A percentile compares a stretch with the other conserved stretches of the same genome.
Evolutionary conservation across 2,113 vertebrate genomes (phyloP).

Genomic region (Notarius quadriscutis): DNA sequence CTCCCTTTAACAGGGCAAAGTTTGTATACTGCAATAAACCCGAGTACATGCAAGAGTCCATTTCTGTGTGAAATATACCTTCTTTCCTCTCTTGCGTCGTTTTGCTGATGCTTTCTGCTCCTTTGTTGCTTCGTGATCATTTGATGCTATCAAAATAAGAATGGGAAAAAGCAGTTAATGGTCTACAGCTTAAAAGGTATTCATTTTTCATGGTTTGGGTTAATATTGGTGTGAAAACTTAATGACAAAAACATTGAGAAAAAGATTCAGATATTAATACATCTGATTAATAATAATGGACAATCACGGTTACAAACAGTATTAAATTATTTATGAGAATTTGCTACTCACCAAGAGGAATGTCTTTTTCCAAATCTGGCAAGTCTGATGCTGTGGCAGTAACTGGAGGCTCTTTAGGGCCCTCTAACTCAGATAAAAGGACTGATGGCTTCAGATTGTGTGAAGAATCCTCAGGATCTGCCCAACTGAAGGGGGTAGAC

Average conservation of each 20-base stretch:
- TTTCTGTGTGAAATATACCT: slow-evolving; percentile 36
- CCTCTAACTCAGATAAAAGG: slow-evolving; percentile 57
- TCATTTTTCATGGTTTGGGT: not conserved
- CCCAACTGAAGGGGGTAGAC: slow-evolving; percentile 78
- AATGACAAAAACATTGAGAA: not conserved
- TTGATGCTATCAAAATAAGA: slow-evolving; percentile 50
- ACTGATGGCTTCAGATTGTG: slow-evolving; percentile 72
- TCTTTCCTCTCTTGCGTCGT: slow-evolving; percentile 37
- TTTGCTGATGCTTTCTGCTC: slow-evolving; percentile 46
- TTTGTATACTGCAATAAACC: not conserved
- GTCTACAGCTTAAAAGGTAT: not conserved
- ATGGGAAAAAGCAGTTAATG: not conserved
- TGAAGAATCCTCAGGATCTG: slow-evolving; percentile 67
- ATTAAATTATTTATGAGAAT: not conserved
- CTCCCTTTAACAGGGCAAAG: not conserved
- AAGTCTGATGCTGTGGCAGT: slow-evolving; percentile 70
- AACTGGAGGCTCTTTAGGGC: slow-evolving; percentile 70
- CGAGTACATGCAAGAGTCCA: not conserved
- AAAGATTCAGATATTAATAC: not conserved
- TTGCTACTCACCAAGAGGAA: slow-evolving; percentile 79
- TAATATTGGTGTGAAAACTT: not conserved
- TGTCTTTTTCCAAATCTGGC: slow-evolving; percentile 88
- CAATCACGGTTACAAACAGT: not conserved
- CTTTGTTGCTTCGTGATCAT: slow-evolving; percentile 41
- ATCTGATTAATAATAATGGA: not conserved